These are phyloP conservation scores for Lypha dubia DNA, from an alignment of 2,888 invertebrate genomes.

Conservation along the genomic window DNA sequence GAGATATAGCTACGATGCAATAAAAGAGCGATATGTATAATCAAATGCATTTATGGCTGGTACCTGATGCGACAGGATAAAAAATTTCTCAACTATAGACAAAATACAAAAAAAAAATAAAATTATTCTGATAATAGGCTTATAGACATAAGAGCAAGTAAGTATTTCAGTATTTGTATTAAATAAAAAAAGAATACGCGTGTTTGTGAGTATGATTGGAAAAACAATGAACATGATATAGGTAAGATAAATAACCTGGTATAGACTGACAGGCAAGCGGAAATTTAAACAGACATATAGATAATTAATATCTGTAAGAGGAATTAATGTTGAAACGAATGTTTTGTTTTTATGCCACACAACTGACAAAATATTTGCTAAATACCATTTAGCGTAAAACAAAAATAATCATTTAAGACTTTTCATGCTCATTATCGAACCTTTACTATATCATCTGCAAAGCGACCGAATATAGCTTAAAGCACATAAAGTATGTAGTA, in stretches of 20 bases:
- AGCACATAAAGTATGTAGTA: neutral
- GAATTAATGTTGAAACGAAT: slow-evolving; percentile 4
- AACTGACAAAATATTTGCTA: slow-evolving; percentile 71
- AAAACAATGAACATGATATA: neutral
- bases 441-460: slow-evolving; percentile 31
- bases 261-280: neutral
- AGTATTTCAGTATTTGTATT: slow-evolving; percentile 4
- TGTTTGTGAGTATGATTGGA: neutral
- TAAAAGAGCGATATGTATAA: neutral
- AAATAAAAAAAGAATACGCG: neutral
- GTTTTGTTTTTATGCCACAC: slow-evolving; percentile 56
- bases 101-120: slow-evolving; percentile 38
- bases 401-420: slow-evolving; percentile 61
- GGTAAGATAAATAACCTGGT: slow-evolving; percentile 45
- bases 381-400: slow-evolving; percentile 60
- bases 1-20: too few species aligned
- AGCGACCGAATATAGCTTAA: neutral
- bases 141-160: slow-evolving; percentile 17
- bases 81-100: slow-evolving; percentile 26
- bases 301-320: slow-evolving; percentile 45
- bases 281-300: neutral
- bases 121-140: slow-evolving; percentile 42
- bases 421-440: slow-evolving; percentile 11
- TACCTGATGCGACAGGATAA: slow-evolving; percentile 22
- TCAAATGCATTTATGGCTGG: slow-evolving; percentile 1